Base-by-base conservation (phyloP, 2,113 vertebrate genomes). In the Apteryx mantelli region DNA sequence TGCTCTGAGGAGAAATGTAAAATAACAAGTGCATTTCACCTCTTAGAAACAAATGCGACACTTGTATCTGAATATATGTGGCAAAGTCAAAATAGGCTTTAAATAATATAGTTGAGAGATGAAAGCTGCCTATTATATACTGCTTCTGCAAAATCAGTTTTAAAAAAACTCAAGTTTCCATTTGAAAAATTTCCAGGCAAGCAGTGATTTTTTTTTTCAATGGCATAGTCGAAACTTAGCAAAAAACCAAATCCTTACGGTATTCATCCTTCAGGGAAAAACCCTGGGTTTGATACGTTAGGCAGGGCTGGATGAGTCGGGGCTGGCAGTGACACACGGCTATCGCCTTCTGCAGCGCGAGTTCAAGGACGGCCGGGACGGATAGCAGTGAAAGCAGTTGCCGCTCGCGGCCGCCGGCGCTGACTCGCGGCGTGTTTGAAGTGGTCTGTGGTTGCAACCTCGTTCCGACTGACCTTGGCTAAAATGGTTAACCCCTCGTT, bases 351-450 rank as follows among this genome's bases (percentile, higher is more conserved):
- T 48, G 52, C 52, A n/a, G 25, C 1, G 9, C n/a, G 46, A n/a
- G 48, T 69, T 73, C 52, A 82, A 92, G 86, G 80, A 12, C 38
- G n/a, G 50, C 86, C 28, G 22, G 61, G 22, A 40, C 3, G 10
- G 7, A 14, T 44, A 24, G 28, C 89, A 92, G 42, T 52, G 91
- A 86, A 65, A 89, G 32, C 2, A 20, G 7, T 19, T 79, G 44
- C 52, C 53, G 24, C 46, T 52, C 74, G 19, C 1, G 0, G 63
- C 56, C 81, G 32, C 46, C 15, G 50, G 9, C 44, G 65, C 34
- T 1, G 16, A 21, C 34, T 32, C 34, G 8, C n/a, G 73, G 66
- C 32, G 38, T 46, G 1, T 36, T 36, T 2, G 5, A 1, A 2
- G 2, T 38, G 26, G 9, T 24, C 52, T 76, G 60, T 42, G 65